A percentile compares a stretch with the other conserved stretches of the same genome.
Evolutionary conservation across 53 echinoderm and acorn worm genomes (phyloP).

Genomic region (Luidia sarsii): DNA sequence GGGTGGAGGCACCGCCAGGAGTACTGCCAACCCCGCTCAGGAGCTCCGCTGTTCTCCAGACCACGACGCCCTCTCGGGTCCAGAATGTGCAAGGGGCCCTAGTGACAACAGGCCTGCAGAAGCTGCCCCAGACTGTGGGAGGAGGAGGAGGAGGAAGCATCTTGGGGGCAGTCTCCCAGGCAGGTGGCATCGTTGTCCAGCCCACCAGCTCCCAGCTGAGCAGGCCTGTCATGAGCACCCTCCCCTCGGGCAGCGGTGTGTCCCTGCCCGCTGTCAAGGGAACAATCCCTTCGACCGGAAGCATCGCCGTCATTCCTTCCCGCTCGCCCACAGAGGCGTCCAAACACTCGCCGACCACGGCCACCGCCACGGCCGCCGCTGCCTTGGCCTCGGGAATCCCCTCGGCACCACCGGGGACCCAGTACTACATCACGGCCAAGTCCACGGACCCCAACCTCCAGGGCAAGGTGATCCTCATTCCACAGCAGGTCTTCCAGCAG

Average conservation of each 20-base stretch:
- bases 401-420: slow-evolving; percentile 84
- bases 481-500: slow-evolving; percentile 92
- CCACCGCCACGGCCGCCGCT: too few species aligned
- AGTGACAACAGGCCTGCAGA: slow-evolving; percentile 12
- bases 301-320: slow-evolving; percentile 42
- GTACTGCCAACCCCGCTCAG: background rate
- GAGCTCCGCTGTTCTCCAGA: slow-evolving; percentile 22
- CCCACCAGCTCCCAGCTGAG: slow-evolving; percentile 29
- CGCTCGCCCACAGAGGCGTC: slow-evolving; percentile 12
- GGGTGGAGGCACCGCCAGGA: slow-evolving; percentile 6
- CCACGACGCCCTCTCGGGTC: slow-evolving; percentile 15
- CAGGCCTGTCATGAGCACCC: slow-evolving; percentile 42
- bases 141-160: slow-evolving; percentile 23
- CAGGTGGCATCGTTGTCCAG: slow-evolving; percentile 34
- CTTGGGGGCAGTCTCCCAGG: slow-evolving; percentile 1
- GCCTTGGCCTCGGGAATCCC: slow-evolving; percentile 61
- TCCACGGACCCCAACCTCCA: slow-evolving; percentile 97
- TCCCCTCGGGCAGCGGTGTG: slow-evolving; percentile 1
- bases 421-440: slow-evolving; percentile 96
- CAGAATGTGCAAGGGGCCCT: slow-evolving; percentile 21
- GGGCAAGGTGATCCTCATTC: slow-evolving; percentile 95
- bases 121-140: background rate
- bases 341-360: slow-evolving; percentile 26
- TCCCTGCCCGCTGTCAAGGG: slow-evolving; percentile 29
- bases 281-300: slow-evolving; percentile 34